Evolutionary conservation across 2,888 invertebrate genomes (phyloP).

Genomic region (Laothoe populi): DNA sequence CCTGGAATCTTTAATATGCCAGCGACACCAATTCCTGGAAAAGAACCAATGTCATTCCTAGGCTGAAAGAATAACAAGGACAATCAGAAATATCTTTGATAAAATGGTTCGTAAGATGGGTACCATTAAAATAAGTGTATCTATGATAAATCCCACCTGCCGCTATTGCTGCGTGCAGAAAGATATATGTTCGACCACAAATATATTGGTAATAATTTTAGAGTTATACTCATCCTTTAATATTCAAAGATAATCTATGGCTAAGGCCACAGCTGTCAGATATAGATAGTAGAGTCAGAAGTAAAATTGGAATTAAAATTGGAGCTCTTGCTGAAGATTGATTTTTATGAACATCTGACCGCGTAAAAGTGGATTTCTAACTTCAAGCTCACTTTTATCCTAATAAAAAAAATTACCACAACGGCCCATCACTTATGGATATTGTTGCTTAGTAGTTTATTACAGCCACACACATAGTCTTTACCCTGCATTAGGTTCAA

Average conservation of each 20-base stretch:
- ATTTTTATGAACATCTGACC: no score
- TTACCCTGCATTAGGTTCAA: no score
- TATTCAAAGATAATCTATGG: neutral
- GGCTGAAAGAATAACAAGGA: neutral
- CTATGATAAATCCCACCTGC: slow-evolving; percentile 17
- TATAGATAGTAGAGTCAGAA: no score
- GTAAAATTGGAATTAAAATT: no score
- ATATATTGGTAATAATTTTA: neutral
- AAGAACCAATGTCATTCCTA: neutral
- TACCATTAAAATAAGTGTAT: slow-evolving; percentile 16
- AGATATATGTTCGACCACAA: neutral
- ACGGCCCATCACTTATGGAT: no score
- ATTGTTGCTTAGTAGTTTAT: no score
- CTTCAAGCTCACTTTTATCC: no score
- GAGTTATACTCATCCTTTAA: neutral
- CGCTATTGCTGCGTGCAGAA: neutral
- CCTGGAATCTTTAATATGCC: neutral
- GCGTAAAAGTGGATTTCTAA: no score
- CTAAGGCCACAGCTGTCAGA: no score
- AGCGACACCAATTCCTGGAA: neutral
- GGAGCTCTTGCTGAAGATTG: no score
- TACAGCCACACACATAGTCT: no score
- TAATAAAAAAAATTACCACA: no score
- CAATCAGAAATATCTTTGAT: neutral
- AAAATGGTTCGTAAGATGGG: neutral